Conservation (phyloP, 2,113 vertebrate genomes). For the Lynx canadensis region DNA sequence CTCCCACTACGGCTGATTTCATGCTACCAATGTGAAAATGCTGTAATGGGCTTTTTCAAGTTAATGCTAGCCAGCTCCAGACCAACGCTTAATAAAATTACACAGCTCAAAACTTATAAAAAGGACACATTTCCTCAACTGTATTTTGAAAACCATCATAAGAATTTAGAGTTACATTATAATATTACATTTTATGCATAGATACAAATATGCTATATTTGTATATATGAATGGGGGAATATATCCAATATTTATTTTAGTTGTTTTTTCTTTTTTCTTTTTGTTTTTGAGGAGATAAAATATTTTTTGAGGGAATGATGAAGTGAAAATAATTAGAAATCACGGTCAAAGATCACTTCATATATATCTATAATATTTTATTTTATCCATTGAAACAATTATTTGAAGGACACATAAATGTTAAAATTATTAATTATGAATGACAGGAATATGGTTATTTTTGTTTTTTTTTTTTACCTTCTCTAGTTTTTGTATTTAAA, state of each 20-base stretch:
- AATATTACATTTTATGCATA: neutral
- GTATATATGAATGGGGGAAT: neutral
- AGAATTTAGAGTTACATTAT: neutral
- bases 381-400: neutral
- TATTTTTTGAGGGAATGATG: neutral
- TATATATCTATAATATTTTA: neutral
- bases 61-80: neutral
- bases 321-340: neutral
- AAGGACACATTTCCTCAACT: neutral
- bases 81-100: neutral
- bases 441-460: neutral
- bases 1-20: neutral
- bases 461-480: neutral
- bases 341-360: neutral
- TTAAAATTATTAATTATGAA: neutral
- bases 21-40: neutral
- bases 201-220: neutral
- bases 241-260: neutral
- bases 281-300: neutral
- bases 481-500: neutral
- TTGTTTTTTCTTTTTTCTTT: neutral
- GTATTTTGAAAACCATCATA: neutral
- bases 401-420: neutral
- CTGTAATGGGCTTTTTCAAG: neutral
- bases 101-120: neutral